Evolutionary conservation across 2,888 invertebrate species (phyloP).

Genomic region (Cephus spinipes): DNA sequence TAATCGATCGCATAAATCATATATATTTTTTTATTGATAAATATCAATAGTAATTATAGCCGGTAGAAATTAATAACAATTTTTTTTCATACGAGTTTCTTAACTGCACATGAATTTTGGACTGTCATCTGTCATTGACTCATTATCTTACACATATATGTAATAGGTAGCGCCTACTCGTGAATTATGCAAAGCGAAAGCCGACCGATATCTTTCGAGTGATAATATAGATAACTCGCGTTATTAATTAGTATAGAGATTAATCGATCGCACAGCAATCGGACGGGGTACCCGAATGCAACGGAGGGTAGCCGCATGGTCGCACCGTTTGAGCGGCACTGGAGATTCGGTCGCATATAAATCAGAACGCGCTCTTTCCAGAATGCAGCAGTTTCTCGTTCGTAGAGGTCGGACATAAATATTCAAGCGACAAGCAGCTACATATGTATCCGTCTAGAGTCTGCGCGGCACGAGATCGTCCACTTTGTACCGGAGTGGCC

Average conservation of each 20-base stretch:
- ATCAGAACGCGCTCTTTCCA: conserved; percentile 54
- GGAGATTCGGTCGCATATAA: conserved; percentile 54
- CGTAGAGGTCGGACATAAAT: conserved; percentile 55
- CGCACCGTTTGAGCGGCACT: background rate
- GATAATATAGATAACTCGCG: background rate
- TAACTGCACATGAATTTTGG: background rate
- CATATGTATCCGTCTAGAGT: conserved; percentile 49
- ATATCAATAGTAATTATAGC: background rate
- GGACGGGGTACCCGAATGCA: background rate
- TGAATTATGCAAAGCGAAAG: conserved; percentile 34
- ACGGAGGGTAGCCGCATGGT: background rate
- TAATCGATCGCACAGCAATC: background rate
- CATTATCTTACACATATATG: background rate
- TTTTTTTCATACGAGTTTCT: background rate
- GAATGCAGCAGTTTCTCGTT: conserved; percentile 52
- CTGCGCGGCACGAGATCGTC: conserved; percentile 30
- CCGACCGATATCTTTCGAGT: conserved; percentile 38
- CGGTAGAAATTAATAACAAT: background rate
- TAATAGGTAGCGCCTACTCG: conserved; percentile 17
- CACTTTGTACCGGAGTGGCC: background rate
- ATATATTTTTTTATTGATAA: too few relatives aligned
- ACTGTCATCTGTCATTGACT: background rate
- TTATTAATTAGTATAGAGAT: background rate
- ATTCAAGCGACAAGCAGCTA: conserved; percentile 53
- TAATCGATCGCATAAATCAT: background rate